Base-by-base conservation (phyloP, 2,888 invertebrate species). In the Macropis europaea region DNA sequence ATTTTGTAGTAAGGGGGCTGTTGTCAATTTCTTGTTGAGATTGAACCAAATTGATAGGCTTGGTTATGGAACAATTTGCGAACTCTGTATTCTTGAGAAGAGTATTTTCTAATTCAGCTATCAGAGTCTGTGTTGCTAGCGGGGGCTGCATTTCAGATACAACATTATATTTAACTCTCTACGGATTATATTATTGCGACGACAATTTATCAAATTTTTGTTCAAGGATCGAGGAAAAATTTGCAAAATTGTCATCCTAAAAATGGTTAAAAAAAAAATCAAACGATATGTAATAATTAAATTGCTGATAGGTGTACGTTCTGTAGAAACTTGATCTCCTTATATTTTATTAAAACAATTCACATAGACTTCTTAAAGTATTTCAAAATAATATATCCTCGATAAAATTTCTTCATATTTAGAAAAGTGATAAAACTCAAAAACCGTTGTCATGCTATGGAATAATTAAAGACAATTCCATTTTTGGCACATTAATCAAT, bases 21-120 rank as follows among this genome's bases (percentile, higher is more conserved):
- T 82, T 79, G 77, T 87, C 85, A 79, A 79, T 81, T 76, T 87
- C 87, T 86, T 81, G 84, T 82, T 78, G 83, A 76, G 84, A 85
- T 73, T 84, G 81, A 77, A 82, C 82, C 81, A 82, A 85, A 83
- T 82, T 81, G 67, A 77, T 70, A 73, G 81, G 73, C 70, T 86
- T 84, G 81, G 73, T 81, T 81, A 86, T 76, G 68, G 86, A 82
- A 86, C 82, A 79, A 73, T 87, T 87, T 84, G 83, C 83, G 77
- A 84, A 80, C 79, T 86, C 86, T 77, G 83, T 81, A 66, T 84
- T 87, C 86, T 86, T 84, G 82, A 81, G 78, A 76, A 83, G 82
- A 77, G 79, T 82, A 84, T 82, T 85, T 86, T 88, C 85, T 86
- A 88, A 84, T 79, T 82, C 86, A 84, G 86, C 81, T 82, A 87